Evolutionary conservation across 2,888 invertebrate genomes (phyloP), one percentile per base, ranked within the genome.

Genomic region (Venustoraphidia nigricollis): DNA sequence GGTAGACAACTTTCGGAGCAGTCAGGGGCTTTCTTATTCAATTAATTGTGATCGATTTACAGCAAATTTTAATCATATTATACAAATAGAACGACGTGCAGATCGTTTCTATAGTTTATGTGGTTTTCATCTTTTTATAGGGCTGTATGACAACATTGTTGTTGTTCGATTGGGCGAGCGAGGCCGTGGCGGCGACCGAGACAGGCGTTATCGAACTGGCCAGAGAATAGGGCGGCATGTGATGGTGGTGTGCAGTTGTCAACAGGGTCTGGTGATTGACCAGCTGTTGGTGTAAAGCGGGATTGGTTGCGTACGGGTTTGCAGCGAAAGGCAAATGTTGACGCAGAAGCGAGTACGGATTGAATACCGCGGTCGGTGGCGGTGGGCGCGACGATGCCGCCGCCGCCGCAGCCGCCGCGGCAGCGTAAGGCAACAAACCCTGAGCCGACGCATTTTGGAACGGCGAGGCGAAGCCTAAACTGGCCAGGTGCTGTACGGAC

Each of bases 111-210:
- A n/a, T n/a, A 11, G 34, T 61, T 73, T 83, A 84, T 64, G 83
- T 87, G 60, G 89, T 89, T 73, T 89, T 89, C 81, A 89, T 83
- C 72, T 89, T 89, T 71, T 90, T 90, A 70, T 86, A 89, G 50
- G 90, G 90, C 66, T 88, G 88, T 64, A 85, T 74, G 17, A 78
- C 77, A 51, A 75, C 73, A 54, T 66, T 66, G 55, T 67, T 68
- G 56, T 69, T 69, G 57, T 67, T 65, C 47, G 64, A 60, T 40
- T 62, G 62, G 27, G 73, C 72, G 64, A 69, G 61, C 58, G 73
- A 64, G 61, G 72, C 64, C 62, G 65, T 54, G 62, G 66, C 55
- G 64, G 53, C 59, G n/a, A 63, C 58, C 44, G 60, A 56, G 36
- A 57, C 56, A 27, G 58, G 58, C 34, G 57, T 56, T n/a, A 60